Conservation (phyloP, 2,113 vertebrate genomes). For the Riparia riparia region DNA sequence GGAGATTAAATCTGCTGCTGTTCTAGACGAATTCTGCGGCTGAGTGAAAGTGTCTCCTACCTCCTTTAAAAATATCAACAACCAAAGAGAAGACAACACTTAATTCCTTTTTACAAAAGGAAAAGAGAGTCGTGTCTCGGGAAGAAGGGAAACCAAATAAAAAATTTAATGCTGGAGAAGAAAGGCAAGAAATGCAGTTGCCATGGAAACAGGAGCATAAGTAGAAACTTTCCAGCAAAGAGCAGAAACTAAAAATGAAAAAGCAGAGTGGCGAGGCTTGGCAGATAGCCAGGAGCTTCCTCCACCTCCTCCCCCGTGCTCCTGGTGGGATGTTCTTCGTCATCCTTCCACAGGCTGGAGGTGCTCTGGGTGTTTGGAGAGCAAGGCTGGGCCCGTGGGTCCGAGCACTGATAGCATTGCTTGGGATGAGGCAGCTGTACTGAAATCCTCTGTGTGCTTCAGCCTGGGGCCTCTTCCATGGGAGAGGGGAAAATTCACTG, state of each 20-base stretch:
- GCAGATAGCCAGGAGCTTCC: conserved; percentile 48
- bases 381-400: background rate
- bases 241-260: conserved; percentile 68
- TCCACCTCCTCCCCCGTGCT: background rate
- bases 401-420: accelerated
- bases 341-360: background rate
- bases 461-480: background rate
- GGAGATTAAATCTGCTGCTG: background rate
- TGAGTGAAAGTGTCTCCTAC: background rate
- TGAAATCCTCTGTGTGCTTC: background rate
- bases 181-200: conserved; percentile 74
- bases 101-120: background rate
- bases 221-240: conserved; percentile 74
- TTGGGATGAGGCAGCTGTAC: background rate
- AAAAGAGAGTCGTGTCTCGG: conserved; percentile 34
- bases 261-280: conserved; percentile 12
- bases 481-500: background rate
- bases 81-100: conserved; percentile 6
- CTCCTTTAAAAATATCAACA: conserved; percentile 15
- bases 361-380: background rate
- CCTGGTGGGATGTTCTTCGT: background rate
- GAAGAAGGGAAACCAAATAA: conserved; percentile 69
- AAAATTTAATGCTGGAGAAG: conserved; percentile 55
- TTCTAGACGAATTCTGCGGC: background rate
- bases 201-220: conserved; percentile 71